Evolutionary conservation across 2,113 vertebrate species (phyloP).

Genomic region (Solea senegalensis): DNA sequence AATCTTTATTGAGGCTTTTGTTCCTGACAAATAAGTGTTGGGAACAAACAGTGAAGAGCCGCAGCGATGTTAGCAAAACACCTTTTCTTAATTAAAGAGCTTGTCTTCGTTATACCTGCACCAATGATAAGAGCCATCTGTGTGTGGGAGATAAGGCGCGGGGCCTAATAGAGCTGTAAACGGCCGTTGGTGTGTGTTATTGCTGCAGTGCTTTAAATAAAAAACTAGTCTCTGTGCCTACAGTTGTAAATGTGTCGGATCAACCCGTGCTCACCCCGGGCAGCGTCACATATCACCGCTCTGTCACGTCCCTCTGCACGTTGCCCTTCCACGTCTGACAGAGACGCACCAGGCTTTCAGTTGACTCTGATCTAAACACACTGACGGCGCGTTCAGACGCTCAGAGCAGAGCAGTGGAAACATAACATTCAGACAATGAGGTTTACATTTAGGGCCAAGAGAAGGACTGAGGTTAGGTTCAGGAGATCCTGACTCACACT

Average conservation of each 20-base stretch:
- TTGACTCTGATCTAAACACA: too few species aligned
- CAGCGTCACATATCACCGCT: too few species aligned
- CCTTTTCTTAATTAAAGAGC: conserved; percentile 66
- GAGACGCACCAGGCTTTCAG: too few species aligned
- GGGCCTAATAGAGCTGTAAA: neutral
- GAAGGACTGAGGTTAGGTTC: too few species aligned
- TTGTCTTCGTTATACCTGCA: conserved; percentile 43
- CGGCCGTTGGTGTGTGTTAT: neutral
- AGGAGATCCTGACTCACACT: too few species aligned
- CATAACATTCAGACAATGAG: too few species aligned
- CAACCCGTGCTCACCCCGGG: too few species aligned
- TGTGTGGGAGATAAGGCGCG: conserved; percentile 28
- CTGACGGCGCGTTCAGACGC: too few species aligned
- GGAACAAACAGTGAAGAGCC: conserved; percentile 48
- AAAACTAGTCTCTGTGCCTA: neutral
- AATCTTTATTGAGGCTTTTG: conserved; percentile 55
- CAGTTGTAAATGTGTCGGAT: neutral
- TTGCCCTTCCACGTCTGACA: too few species aligned
- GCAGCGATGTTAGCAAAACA: conserved; percentile 32
- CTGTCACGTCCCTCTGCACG: too few species aligned
- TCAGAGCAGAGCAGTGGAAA: too few species aligned
- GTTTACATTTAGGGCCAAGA: too few species aligned
- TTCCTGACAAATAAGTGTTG: conserved; percentile 55
- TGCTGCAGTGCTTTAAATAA: neutral
- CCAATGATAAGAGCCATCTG: conserved; percentile 35